Conservation (phyloP, 2,797 vertebrate genomes). For the Fistularia commersonii region DNA sequence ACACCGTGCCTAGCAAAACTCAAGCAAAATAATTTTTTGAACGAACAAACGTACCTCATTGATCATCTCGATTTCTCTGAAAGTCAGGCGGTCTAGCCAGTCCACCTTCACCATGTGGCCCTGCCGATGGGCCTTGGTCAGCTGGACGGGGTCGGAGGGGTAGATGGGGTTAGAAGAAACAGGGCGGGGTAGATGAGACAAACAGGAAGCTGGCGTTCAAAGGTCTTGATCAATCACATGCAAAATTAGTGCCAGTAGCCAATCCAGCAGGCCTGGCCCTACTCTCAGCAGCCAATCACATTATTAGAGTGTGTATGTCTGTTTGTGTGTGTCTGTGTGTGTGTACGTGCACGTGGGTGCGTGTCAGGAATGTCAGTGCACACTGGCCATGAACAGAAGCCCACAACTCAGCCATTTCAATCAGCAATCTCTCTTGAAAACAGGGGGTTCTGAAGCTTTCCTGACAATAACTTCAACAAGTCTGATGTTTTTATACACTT, state of each 20-base stretch:
- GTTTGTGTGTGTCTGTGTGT: constrained; percentile 45
- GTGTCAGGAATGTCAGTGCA: constrained; percentile 35
- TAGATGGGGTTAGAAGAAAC: background rate
- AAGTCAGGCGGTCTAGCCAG: constrained; percentile 96
- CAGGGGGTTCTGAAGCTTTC: no score
- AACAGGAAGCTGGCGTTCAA: background rate
- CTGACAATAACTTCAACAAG: no score
- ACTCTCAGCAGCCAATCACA: no score
- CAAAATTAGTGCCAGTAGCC: no score
- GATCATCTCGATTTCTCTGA: constrained; percentile 99
- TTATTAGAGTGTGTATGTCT: no score
- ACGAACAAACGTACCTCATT: constrained; percentile 83
- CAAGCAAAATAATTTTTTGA: background rate
- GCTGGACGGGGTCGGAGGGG: constrained; percentile 63
- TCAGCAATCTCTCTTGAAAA: no score
- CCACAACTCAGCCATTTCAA: no score
- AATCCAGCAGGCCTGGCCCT: no score
- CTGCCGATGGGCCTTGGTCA: constrained; percentile 97
- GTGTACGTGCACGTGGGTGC: constrained; percentile 6
- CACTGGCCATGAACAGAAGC: constrained; percentile 33
- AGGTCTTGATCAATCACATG: no score
- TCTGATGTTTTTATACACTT: no score
- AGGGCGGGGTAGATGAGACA: background rate
- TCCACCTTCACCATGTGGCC: constrained; percentile 99
- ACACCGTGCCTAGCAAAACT: no score